phyloP scores from a whole-genome alignment of 2,888 invertebrate species.

The Nebria brevicollis region DNA sequence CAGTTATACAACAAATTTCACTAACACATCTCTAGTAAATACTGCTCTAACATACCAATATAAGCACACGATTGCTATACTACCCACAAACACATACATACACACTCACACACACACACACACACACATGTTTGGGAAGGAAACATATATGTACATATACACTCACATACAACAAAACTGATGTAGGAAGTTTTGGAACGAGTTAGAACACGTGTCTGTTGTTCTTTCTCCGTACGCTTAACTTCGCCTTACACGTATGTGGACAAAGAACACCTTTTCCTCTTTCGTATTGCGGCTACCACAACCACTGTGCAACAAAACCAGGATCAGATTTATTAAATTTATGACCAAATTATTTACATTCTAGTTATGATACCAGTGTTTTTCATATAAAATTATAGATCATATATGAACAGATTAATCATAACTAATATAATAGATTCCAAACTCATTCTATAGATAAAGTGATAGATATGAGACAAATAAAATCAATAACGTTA shows the following conservation, averaged over 20 bases:
- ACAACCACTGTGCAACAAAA: background rate
- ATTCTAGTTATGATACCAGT: too few relatives aligned
- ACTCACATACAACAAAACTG: background rate
- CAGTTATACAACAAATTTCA: background rate
- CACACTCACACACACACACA: background rate
- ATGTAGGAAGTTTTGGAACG: background rate
- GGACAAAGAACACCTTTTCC: background rate
- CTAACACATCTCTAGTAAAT: background rate
- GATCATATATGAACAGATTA: too few relatives aligned
- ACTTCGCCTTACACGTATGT: background rate
- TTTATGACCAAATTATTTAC: background rate
- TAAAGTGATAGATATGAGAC: too few relatives aligned
- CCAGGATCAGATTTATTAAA: background rate
- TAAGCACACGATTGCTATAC: background rate
- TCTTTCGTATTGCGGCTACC: background rate
- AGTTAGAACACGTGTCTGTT: background rate
- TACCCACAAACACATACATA: background rate
- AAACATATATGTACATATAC: background rate
- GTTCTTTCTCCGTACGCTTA: background rate
- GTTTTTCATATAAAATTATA: too few relatives aligned
- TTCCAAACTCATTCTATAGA: too few relatives aligned
- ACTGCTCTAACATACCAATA: background rate
- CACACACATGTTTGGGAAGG: background rate
- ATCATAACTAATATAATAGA: too few relatives aligned
- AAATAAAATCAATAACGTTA: too few relatives aligned